phyloP scores from a whole-genome alignment of 2,888 invertebrate species.

The Pyrgus malvae region DNA sequence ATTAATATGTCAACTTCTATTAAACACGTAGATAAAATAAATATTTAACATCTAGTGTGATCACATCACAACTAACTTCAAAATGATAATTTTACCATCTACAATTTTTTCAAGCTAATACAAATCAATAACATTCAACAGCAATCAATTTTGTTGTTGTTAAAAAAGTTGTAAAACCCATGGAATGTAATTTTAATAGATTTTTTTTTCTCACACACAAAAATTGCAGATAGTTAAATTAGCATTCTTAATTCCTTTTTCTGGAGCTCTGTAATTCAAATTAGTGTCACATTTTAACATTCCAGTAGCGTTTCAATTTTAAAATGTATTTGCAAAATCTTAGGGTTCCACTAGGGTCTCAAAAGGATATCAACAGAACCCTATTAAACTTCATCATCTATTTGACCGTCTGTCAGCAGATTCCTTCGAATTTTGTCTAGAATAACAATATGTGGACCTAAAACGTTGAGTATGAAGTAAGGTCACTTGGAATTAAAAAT shows the following conservation, averaged over 20 bases:
- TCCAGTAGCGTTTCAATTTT: too few species aligned
- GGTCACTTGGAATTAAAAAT: too few species aligned
- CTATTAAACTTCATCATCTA: too few species aligned
- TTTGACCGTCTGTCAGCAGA: too few species aligned
- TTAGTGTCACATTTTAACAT: too few species aligned
- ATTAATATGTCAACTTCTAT: conserved; percentile 4
- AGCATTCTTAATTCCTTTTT: neutral
- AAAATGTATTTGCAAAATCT: too few species aligned
- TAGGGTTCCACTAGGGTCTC: too few species aligned
- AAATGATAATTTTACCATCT: conserved; percentile 1
- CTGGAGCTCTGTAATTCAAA: neutral
- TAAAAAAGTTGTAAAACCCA: neutral
- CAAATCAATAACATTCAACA: neutral
- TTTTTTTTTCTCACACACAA: neutral
- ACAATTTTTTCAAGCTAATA: neutral
- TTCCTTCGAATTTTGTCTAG: too few species aligned
- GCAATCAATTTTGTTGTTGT: neutral
- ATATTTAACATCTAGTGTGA: neutral
- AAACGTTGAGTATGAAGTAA: too few species aligned
- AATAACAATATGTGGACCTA: too few species aligned
- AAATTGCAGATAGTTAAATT: conserved; percentile 1
- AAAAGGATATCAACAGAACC: too few species aligned
- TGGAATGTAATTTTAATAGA: conserved; percentile 6
- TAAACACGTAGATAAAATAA: conserved; percentile 9
- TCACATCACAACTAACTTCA: neutral